Base-by-base conservation (phyloP, 2,797 vertebrate species). In the Passerculus sandwichensis region DNA sequence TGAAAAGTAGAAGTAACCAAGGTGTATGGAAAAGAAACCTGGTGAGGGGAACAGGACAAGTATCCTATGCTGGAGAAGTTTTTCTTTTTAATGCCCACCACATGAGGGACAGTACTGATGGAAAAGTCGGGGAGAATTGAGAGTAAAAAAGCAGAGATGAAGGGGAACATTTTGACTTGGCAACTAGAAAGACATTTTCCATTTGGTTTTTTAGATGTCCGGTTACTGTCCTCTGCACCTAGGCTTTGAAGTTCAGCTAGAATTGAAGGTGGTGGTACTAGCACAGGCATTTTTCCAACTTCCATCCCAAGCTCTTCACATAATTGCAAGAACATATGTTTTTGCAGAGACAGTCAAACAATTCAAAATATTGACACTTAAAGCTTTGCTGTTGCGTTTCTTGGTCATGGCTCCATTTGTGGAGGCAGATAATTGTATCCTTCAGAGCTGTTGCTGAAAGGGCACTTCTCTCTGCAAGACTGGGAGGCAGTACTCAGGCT, bases 191-290 rank as follows among this genome's bases (percentile, higher is more conserved):
- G 12, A 17, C 1, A 0, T 84, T 79, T 76, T 42, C 36, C 16
- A 1, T 29, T 8, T 64, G 20, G 1, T 9, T 32, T 77, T 80
- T 75, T 29, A 48, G 59, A 34, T 26, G 10, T 82, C 11, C 59
- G 2, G 45, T 59, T 16, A 5, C 57, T 86, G 36, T 65, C 66
- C 13, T 89, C 7, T 15, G 60, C 10, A 2, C 0, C 0, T 29
- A 27, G 40, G 9, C 57, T 77, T 65, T 6, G 6, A 67, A 29
- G 36, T 85, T 83, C 18, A 32, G 18, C n/a, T 51, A 1, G 29
- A 74, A 15, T 45, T 44, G 59, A 75, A 69, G 22, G 30, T 53
- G 23, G 27, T 53, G 59, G n/a, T 74, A 22, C 45, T 62, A 25
- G 27, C 30, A 10, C 15, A 27, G 16, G 23, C 5, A 1, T 48